These are phyloP conservation scores for Frankliniella fusca DNA, from an alignment of 2,888 invertebrate genomes.

Conservation along the genomic window DNA sequence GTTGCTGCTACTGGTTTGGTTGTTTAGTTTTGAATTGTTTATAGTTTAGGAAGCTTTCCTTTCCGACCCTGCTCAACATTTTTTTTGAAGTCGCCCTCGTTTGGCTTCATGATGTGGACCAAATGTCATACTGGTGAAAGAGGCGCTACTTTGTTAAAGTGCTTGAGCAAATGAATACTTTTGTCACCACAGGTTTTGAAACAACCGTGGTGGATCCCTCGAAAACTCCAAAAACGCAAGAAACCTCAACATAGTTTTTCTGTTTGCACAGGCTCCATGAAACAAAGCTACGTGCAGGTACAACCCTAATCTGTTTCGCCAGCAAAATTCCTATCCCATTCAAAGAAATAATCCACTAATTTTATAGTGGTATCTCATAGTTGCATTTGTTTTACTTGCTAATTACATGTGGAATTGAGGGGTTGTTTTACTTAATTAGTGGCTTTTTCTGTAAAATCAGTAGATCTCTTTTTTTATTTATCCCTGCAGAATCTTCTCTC, in stretches of 20 bases:
- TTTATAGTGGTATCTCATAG: not conserved
- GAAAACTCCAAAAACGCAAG: conserved; percentile 3
- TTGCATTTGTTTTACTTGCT: too few species aligned
- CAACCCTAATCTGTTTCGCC: conserved; percentile 38
- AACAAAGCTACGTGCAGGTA: conserved; percentile 53
- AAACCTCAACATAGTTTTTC: conserved; percentile 32
- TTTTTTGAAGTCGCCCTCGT: not conserved
- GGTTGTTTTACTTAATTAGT: not conserved
- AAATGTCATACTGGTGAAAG: not conserved
- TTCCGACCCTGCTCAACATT: not conserved
- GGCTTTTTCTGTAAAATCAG: conserved; percentile 18
- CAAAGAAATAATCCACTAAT: not conserved
- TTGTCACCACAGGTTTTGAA: conserved; percentile 21
- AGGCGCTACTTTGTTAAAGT: not conserved
- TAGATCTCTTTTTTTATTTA: too few species aligned
- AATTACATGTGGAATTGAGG: too few species aligned
- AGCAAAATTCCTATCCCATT: not conserved
- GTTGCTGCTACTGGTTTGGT: not conserved
- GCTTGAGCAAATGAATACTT: conserved; percentile 6
- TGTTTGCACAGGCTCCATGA: conserved; percentile 43
- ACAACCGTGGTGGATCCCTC: conserved; percentile 18
- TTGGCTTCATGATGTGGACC: not conserved
- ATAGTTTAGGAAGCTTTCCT: not conserved
- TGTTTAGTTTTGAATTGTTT: not conserved
- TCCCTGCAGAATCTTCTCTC: not conserved